Evolutionary conservation across 2,797 vertebrate species (phyloP), one percentile per base, ranked within the genome.

Genomic region (Rhinichthys osculus): DNA sequence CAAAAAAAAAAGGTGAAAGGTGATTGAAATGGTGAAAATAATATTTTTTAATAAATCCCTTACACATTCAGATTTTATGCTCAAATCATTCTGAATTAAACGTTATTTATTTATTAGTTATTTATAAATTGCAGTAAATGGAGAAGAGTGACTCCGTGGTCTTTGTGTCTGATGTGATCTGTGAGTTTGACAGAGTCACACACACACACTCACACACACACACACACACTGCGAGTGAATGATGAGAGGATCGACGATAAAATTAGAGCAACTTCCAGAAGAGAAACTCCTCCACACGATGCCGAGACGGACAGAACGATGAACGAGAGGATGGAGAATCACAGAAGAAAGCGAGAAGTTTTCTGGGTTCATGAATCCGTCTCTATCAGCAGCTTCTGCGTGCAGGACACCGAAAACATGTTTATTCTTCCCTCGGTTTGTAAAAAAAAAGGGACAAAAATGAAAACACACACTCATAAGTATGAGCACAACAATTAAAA

Each of bases 211-310:
- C 19, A 21, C 52, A 21, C 62, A 16, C 4, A 21, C 21, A 54
- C 52, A 21, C 19, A 54, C 19, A 21, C 52, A 21, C 62, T 30
- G 47, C 79, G 85, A 89, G 50, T 79, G 90, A 90, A 59, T 40
- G 57, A 54, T 82, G 59, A 71, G 59, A 85, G 83, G 90, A 91
- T 89, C 5, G 30, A 11, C 5, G n/a, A 14, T 79, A 23, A 47
- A 79, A 21, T 21, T 23, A 38, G 52, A 72, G n/a, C 17, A 38
- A 52, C 23, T 19, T 40, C 44, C 19, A 50, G 44, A 73, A 71
- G 73, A 50, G 78, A 50, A 9, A 16, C 2, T 30, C 9, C 4
- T 21, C 11, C n/a, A 33, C 62, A 21, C 16, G 27, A 64, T 64
- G 62, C 13, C 23, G 21, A 11, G 57, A 59, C 1, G 57, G 57